phyloP scores from a whole-genome alignment of 2,113 vertebrate species.

The Conger conger region DNA sequence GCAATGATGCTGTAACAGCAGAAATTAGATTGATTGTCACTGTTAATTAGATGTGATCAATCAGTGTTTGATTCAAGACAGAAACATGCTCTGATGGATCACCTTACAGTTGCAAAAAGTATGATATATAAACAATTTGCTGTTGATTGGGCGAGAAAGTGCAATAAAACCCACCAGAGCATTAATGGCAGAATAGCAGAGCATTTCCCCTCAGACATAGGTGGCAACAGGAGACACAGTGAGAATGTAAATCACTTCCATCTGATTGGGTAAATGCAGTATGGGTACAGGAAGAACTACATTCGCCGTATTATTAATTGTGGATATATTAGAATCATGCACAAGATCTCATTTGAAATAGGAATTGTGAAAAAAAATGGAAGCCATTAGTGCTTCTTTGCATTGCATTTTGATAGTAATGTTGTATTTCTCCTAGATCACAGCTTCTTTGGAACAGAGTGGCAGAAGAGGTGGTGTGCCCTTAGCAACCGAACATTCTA shows the following conservation, averaged over 20 bases:
- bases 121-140: background rate
- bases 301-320: background rate
- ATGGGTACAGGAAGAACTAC: background rate
- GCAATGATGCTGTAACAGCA: background rate
- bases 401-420: background rate
- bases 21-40: background rate
- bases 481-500: conserved; percentile 86
- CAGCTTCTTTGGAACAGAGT: conserved; percentile 94
- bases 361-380: background rate
- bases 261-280: background rate
- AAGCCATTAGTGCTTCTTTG: background rate
- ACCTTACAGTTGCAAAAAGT: background rate
- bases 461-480: conserved; percentile 97
- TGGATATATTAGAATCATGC: too few species aligned
- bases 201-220: background rate
- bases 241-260: background rate
- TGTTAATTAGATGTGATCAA: background rate
- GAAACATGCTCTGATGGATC: background rate
- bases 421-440: conserved; percentile 75
- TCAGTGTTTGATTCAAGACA: background rate
- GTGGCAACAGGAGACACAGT: background rate
- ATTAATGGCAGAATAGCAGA: background rate
- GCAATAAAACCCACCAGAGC: background rate
- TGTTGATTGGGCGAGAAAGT: background rate
- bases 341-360: background rate